phyloP scores from a whole-genome alignment of 2,113 vertebrate genomes.

The Pelodiscus sinensis region DNA sequence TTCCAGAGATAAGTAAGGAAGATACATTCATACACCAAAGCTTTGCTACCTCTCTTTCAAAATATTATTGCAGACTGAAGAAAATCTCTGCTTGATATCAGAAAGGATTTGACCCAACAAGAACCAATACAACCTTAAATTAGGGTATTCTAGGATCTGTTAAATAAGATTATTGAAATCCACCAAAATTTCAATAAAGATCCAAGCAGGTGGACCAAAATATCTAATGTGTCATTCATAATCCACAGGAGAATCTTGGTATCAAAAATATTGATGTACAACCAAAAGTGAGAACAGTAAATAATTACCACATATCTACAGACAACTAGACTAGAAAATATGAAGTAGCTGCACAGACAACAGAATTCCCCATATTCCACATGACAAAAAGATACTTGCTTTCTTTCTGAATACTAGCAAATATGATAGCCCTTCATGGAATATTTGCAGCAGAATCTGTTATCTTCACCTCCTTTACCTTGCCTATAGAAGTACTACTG shows the following conservation, averaged over 20 bases:
- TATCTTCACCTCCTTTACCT: not conserved
- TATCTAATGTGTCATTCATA: not conserved
- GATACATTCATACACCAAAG: not conserved
- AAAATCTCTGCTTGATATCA: not conserved
- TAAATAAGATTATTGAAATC: not conserved
- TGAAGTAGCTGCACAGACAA: not conserved
- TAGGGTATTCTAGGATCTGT: not conserved
- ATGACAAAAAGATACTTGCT: not conserved
- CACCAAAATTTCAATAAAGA: not conserved
- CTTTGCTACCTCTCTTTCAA: not conserved
- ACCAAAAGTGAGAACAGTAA: not conserved
- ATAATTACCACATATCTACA: not conserved
- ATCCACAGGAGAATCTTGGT: not conserved
- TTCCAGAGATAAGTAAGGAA: not conserved
- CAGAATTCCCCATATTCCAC: not conserved
- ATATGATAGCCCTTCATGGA: not conserved
- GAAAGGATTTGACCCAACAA: not conserved
- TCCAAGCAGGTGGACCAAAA: not conserved
- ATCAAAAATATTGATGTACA: not conserved
- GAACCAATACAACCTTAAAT: not conserved
- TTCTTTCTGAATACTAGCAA: not conserved
- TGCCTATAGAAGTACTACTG: no score
- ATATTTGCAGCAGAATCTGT: not conserved
- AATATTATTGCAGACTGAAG: not conserved
- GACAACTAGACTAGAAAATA: not conserved